A percentile compares a stretch with the other conserved stretches of the same genome.
Conservation (phyloP, 1,140 invertebrate species). For the Goniozus legneri region DNA sequence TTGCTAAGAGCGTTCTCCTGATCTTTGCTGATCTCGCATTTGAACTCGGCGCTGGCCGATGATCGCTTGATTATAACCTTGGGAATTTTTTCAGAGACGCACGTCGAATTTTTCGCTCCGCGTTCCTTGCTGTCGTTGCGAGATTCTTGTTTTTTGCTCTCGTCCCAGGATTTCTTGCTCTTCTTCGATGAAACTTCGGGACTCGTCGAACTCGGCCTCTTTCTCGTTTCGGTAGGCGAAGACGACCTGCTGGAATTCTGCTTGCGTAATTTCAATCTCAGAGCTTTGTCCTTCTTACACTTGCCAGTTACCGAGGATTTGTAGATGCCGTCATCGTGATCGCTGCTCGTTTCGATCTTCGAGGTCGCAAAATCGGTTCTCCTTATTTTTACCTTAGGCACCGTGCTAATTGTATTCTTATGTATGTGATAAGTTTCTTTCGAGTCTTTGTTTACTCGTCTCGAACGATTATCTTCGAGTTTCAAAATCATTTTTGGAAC, state of each 20-base stretch:
- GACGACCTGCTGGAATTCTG: conserved; percentile 18
- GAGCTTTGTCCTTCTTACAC: conserved; percentile 25
- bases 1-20: conserved; percentile 29
- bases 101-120: conserved; percentile 19
- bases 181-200: conserved; percentile 9
- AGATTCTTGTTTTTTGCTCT: conserved; percentile 6
- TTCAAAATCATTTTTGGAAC: conserved; percentile 50
- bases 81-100: conserved; percentile 39
- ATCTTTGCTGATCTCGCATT: conserved; percentile 48
- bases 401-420: conserved; percentile 24
- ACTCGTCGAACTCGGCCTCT: conserved; percentile 1
- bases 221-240: conserved; percentile 6
- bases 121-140: background rate
- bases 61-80: conserved; percentile 51
- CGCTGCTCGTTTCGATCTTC: conserved; percentile 4
- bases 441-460: conserved; percentile 17
- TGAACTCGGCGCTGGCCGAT: conserved; percentile 47
- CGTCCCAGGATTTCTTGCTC: conserved; percentile 20
- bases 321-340: background rate
- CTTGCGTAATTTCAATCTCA: conserved; percentile 36
- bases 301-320: conserved; percentile 1
- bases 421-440: conserved; percentile 25
- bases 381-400: conserved; percentile 44
- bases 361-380: conserved; percentile 23
- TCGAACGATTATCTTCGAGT: conserved; percentile 35